Evolutionary conservation across 2,797 vertebrate genomes (phyloP), one percentile per base, ranked within the genome.

Genomic region (Smutsia gigantea): DNA sequence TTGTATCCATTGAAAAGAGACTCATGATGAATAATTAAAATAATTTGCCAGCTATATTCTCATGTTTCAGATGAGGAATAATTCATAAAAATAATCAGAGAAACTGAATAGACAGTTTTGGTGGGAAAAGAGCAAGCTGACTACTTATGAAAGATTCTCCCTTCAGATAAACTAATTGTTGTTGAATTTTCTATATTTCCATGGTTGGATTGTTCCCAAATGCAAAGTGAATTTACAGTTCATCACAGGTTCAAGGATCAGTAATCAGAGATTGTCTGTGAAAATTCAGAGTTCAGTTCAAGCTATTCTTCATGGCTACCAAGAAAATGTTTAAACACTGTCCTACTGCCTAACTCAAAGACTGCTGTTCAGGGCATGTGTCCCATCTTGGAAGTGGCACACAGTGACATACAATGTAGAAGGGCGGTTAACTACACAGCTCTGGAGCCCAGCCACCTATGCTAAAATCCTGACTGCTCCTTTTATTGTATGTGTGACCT

Each of bases 1-100:
- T 31, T 29, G 0, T 72, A 15, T 86, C 75, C 46, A 42, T 49
- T 74, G 34, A 71, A 95, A 75, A 79, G 7, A 87, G 3, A 91
- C 31, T 78, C 27, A 3, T 39, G 21, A 86, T 89, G 87, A 87
- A 68, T 83, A 78, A 83, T 17, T 72, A 19, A 72, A 71, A 75
- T 87, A 42, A 87, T 69, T 64, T 87, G 4, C n/a, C 59, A 63
- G 17, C 25, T 66, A 37, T 13, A 57, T 25, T 84, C 29, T 77
- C 31, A 71, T 25, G 9, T 74, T 96, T 86, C 74, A 82, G 37
- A 84, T 57, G 42, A 74, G 15, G n/a, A 15, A 63, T 57, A 74
- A 87, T 71, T 96, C 59, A 90, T 37, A 93, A 63, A 94, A 86
- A 57, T 64, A 85, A 87, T 49, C 72, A 77, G 63, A 89, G 23